These are phyloP conservation scores for Cantharis lateralis DNA, from an alignment of 2,888 invertebrate species.

Conservation along the genomic window DNA sequence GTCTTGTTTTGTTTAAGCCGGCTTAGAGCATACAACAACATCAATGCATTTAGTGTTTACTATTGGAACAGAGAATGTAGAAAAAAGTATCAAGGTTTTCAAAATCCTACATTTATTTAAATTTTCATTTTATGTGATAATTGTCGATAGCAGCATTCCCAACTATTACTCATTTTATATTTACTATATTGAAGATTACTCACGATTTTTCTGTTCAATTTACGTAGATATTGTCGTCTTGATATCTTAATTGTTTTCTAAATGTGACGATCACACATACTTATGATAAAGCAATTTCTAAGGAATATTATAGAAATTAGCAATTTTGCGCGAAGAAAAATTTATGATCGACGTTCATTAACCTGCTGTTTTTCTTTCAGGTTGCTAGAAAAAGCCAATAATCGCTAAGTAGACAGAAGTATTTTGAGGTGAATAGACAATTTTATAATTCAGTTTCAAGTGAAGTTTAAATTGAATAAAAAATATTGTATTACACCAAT, in stretches of 20 bases:
- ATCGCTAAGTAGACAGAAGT: no score
- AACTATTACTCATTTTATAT: background rate
- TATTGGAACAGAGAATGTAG: background rate
- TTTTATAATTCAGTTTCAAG: no score
- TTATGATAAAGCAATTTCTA: no score
- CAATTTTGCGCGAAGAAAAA: no score
- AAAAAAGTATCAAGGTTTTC: background rate
- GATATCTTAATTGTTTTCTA: background rate
- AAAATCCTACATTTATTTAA: background rate
- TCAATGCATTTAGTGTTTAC: background rate
- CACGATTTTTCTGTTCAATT: background rate
- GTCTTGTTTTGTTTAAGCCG: background rate
- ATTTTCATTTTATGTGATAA: background rate
- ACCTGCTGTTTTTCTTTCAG: no score
- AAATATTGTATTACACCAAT: no score
- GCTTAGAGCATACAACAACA: background rate
- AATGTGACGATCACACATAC: background rate
- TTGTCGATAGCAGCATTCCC: background rate
- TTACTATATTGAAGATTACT: no score
- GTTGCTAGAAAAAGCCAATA: no score
- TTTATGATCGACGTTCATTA: no score
- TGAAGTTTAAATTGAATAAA: no score
- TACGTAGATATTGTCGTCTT: background rate
- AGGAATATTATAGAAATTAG: no score
- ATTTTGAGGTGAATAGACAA: no score